Evolutionary conservation across 1,140 invertebrate genomes (phyloP), one percentile per base, ranked within the genome.

Genomic region (Drosophila tropicalis): DNA sequence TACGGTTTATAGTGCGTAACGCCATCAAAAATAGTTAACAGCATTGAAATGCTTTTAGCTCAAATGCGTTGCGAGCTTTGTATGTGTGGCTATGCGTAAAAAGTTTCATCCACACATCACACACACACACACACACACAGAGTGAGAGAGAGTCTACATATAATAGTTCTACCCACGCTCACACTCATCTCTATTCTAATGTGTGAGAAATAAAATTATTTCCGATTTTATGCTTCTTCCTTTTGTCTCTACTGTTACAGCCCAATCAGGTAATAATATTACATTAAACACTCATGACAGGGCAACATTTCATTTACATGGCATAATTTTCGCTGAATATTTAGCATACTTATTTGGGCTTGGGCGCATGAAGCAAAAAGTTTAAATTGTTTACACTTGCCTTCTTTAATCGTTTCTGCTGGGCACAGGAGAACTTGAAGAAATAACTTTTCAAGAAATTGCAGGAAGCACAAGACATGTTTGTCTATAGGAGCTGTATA

Each of bases 31-130:
- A 83, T 81, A 84, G 84, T 89, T 83, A 89, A 83, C 67, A 89
- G 79, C 80, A 89, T 83, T 89, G 76, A 78, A 87, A 89, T 77
- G 84, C 84, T 87, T 89, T 87, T 89, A 89, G 77, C 79, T 70
- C 60, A 83, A 87, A 83, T 77, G 72, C 72, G 62, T 62, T 70
- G 41, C 51, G 62, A 76, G 67, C 70, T 67, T 29, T 60, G 47
- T 29, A 60, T 62, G 72, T 67, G 67, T 69, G 62, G 15, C 56
- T 72, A 60, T 72, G 78, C 82, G 76, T 73, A 63, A 79, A 79
- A 87, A 86, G 68, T 82, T 78, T 63, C 74, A 65, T 60, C 57
- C 32, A n/a, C n/a, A n/a, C 13, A 47, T 47, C 54, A 13, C 34
- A 67, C 29, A 15, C 17, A 41, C 36, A 51, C 10, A 7, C 32